These are phyloP conservation scores for Bolinopsis microptera DNA, from an alignment of 37 sponge, comb jelly and placozoan genomes.

Conservation along the genomic window DNA sequence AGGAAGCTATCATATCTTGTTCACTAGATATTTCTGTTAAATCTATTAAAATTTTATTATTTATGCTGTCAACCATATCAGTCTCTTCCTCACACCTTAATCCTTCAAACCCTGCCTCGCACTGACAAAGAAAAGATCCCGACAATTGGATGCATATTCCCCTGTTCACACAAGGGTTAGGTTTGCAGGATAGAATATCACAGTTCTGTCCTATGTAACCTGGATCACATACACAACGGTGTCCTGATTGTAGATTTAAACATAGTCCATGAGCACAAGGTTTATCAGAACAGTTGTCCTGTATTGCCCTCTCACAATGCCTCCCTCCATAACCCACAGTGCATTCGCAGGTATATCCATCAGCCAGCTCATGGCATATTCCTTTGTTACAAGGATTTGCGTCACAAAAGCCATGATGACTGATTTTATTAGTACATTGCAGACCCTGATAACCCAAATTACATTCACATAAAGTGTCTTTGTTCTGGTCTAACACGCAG, in stretches of 20 bases:
- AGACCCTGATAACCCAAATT: background rate
- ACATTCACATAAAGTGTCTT: background rate
- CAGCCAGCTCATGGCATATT: background rate
- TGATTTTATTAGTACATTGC: background rate
- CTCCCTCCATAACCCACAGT: background rate
- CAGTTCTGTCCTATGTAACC: background rate
- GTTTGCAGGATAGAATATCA: background rate
- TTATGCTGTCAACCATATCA: background rate
- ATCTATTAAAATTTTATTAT: background rate
- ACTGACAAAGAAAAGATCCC: background rate
- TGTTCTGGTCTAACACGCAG: background rate
- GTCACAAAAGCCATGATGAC: background rate
- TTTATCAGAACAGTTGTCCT: background rate
- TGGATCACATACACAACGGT: background rate
- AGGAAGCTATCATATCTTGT: background rate
- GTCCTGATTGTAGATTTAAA: background rate
- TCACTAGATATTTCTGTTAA: background rate
- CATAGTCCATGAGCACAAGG: background rate
- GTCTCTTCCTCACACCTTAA: background rate
- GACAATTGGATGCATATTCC: background rate
- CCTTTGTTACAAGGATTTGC: background rate
- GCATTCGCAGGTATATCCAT: background rate
- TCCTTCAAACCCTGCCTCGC: background rate
- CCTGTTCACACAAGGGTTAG: slow-evolving; percentile 16
- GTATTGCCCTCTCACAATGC: background rate